Percentiles rank a stretch among this genome's conserved stretches.
phyloP scores from a whole-genome alignment of 2,113 vertebrate species.

The Emydura subglobosa region DNA sequence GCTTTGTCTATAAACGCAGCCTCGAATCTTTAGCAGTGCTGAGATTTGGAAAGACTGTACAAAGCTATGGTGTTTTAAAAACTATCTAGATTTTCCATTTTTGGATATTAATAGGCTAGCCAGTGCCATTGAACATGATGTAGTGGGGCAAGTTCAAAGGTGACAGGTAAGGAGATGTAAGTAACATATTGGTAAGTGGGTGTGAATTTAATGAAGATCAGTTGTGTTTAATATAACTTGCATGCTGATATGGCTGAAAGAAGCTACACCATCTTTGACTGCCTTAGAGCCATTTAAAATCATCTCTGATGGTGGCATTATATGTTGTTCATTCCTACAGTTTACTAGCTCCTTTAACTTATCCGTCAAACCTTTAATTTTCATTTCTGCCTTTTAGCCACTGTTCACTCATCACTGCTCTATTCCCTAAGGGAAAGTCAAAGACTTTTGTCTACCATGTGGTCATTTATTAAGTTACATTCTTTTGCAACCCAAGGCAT shows the following conservation, averaged over 20 bases:
- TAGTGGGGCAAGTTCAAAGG: neutral
- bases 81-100: neutral
- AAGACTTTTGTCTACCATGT: neutral
- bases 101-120: neutral
- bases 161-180: neutral
- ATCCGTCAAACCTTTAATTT: neutral
- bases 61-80: constrained; percentile 11
- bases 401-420: neutral
- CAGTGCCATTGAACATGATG: neutral
- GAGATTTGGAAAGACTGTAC: neutral
- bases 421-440: neutral
- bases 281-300: neutral
- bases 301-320: neutral
- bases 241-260: neutral
- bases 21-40: neutral
- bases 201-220: neutral
- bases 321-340: neutral
- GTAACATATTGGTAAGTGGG: neutral
- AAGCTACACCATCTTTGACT: neutral
- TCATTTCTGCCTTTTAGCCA: neutral
- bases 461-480: neutral
- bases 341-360: neutral
- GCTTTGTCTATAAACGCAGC: neutral
- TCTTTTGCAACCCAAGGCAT: neutral
- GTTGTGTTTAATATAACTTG: neutral